Evolutionary conservation across 2,113 vertebrate species (phyloP).

Genomic region (Amphilophus citrinellus): DNA sequence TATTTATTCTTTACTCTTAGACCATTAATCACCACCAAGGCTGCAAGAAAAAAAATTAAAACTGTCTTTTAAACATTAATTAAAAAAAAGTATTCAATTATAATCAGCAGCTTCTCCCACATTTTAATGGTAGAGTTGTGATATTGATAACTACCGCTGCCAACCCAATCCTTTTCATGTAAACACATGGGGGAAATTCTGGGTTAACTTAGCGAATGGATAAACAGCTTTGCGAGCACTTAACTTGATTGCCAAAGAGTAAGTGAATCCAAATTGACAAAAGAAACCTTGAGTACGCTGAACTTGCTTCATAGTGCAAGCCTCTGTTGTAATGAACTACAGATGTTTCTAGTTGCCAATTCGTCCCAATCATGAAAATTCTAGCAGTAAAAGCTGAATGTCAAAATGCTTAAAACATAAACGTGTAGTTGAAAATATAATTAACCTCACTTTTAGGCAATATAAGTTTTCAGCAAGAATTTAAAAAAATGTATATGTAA

Average conservation of each 20-base stretch:
- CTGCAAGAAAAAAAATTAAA: no score
- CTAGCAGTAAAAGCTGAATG: not conserved
- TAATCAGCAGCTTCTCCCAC: not conserved
- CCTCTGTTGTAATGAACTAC: no score
- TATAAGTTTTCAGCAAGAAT: not conserved
- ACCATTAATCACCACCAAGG: not conserved
- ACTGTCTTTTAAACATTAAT: not conserved
- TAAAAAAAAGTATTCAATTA: not conserved
- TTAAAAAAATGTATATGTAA: not conserved
- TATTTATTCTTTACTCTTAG: not conserved
- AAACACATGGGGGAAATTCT: not conserved
- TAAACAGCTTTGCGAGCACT: not conserved
- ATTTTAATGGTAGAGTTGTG: not conserved
- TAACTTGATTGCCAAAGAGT: not conserved
- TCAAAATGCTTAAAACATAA: not conserved
- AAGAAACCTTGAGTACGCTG: no score
- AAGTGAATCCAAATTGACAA: no score
- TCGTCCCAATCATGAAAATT: no score
- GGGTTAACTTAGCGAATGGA: not conserved
- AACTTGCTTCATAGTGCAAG: no score
- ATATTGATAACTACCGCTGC: not conserved
- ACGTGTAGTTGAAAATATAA: not conserved
- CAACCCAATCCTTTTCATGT: not conserved
- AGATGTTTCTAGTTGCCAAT: no score
- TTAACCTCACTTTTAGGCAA: not conserved